Base-by-base conservation (phyloP, 1,140 invertebrate species). In the Acyrthosiphon pisum region DNA sequence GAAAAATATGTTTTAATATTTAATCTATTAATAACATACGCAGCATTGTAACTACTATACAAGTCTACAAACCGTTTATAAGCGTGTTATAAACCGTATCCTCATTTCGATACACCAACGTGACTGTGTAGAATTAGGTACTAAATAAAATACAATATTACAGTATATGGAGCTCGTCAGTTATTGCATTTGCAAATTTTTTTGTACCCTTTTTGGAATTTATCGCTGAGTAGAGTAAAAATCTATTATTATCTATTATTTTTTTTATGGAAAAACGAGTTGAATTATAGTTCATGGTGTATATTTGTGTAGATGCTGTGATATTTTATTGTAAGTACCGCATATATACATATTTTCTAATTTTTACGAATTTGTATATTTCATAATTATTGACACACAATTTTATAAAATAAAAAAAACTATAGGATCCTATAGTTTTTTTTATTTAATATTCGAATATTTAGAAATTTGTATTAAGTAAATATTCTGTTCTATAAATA, bases 1-100 rank as follows among this genome's bases (percentile, higher is more conserved):
- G 87, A 90, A 90, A 56, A 60, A 90, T 37, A 90, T 23, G 22
- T 60, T 88, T 48, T 50, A 22, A 48, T 50, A 50, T 88, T 88
- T 20, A 53, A 88, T 50, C 87, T 50, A 50, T 88, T 50, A 53
- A 50, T 48, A 48, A 88, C 46, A 48, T 30, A 30, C 84, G 30
- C 50, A 88, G 50, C n/a, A 20, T n/a, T 50, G 44, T 53, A 46
- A 88, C 14, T 22, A 50, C 37, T 18, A 68, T 68, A 68, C 30
- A 68, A 68, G 60, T 68, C 30, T n/a, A 68, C 60, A 68, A n/a
- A 68, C 56, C 30, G 60, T 68, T 68, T 68, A 68, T 60, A 60
- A 60, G 26, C 26, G 56, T 9, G 56, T 60, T 60, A 60, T 68
- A 68, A 68, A 68, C 60, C 30, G 60, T 68, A 68, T 68, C 60